A percentile compares a stretch with the other conserved stretches of the same genome.
Conservation (phyloP, 2,797 vertebrate species). For the Oryzias dopingdopingensis region DNA sequence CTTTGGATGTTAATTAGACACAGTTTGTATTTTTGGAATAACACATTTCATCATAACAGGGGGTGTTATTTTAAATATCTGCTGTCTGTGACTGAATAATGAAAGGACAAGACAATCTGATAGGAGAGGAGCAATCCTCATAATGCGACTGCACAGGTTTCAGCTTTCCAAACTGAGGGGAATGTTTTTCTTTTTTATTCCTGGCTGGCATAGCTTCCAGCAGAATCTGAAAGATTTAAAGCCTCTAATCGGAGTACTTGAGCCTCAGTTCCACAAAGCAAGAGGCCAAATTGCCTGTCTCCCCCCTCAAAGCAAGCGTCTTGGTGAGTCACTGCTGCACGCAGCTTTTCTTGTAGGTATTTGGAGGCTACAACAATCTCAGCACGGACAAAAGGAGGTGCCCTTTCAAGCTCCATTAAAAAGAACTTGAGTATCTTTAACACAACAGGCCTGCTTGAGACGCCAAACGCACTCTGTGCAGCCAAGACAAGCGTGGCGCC, state of each 20-base stretch:
- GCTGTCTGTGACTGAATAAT: constrained; percentile 25
- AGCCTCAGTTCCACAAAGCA: constrained; percentile 22
- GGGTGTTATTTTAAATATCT: constrained; percentile 22
- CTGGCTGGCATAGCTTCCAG: constrained; percentile 10
- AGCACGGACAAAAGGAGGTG: constrained; percentile 14
- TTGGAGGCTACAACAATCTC: constrained; percentile 29
- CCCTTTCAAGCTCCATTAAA: constrained; percentile 17
- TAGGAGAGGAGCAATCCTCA: constrained; percentile 5
- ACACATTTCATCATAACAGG: constrained; percentile 2
- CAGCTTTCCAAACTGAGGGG: constrained; percentile 39
- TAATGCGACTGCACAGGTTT: constrained; percentile 14
- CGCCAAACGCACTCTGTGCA: constrained; percentile 32
- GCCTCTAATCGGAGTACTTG: constrained; percentile 39
- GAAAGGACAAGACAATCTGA: constrained; percentile 18
- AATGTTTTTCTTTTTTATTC: constrained; percentile 42
- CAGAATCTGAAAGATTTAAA: constrained; percentile 30
- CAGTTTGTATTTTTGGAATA: constrained; percentile 19
- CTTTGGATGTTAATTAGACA: constrained; percentile 44
- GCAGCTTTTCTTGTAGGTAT: constrained; percentile 12
- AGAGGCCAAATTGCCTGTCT: constrained; percentile 61
- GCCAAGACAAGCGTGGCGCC: constrained; percentile 17
- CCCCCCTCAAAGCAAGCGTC: constrained; percentile 36
- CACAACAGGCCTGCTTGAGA: constrained; percentile 26
- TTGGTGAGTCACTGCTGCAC: constrained; percentile 27
- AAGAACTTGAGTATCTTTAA: constrained; percentile 33